Evolutionary conservation across 2,888 invertebrate species (phyloP).

Genomic region (Polymixis flavicincta): DNA sequence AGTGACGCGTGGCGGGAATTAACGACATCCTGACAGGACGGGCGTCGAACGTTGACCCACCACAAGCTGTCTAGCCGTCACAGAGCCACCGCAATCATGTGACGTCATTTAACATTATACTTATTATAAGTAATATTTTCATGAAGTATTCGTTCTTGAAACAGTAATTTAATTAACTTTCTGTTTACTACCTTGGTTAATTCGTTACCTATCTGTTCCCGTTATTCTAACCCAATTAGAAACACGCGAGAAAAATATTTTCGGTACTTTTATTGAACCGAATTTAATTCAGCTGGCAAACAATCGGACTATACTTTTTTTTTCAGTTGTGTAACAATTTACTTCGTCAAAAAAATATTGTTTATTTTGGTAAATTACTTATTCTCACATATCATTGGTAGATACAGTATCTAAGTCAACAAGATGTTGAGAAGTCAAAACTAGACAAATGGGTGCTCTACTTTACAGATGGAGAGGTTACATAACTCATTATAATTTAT

Average conservation of each 20-base stretch:
- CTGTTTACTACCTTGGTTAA: slow-evolving; percentile 13
- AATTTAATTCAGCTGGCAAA: slow-evolving; percentile 54
- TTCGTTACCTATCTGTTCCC: slow-evolving; percentile 37
- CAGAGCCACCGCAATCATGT: slow-evolving; percentile 54
- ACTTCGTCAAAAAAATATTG: slow-evolving; percentile 8
- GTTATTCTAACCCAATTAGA: slow-evolving; percentile 54
- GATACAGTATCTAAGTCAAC: slow-evolving; percentile 25
- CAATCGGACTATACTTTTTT: slow-evolving; percentile 36
- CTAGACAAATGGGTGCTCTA: slow-evolving; percentile 47
- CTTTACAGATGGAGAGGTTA: slow-evolving; percentile 43
- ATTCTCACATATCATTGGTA: slow-evolving; percentile 22
- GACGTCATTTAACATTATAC: slow-evolving; percentile 51
- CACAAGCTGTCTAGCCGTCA: slow-evolving; percentile 58
- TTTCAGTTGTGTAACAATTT: slow-evolving; percentile 23
- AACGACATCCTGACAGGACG: slow-evolving; percentile 87
- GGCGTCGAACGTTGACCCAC: slow-evolving; percentile 82
- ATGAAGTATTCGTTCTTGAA: background rate
- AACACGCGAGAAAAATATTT: slow-evolving; percentile 47
- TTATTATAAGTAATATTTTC: background rate
- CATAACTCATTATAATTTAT: slow-evolving; percentile 50
- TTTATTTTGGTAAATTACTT: slow-evolving; percentile 32
- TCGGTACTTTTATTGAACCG: slow-evolving; percentile 50
- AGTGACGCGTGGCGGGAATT: slow-evolving; percentile 85
- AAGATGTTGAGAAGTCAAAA: slow-evolving; percentile 39
- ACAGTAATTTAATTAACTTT: slow-evolving; percentile 2